Base-by-base conservation (phyloP, 64 coral and sea anemone species). In the Anthopleura sola region DNA sequence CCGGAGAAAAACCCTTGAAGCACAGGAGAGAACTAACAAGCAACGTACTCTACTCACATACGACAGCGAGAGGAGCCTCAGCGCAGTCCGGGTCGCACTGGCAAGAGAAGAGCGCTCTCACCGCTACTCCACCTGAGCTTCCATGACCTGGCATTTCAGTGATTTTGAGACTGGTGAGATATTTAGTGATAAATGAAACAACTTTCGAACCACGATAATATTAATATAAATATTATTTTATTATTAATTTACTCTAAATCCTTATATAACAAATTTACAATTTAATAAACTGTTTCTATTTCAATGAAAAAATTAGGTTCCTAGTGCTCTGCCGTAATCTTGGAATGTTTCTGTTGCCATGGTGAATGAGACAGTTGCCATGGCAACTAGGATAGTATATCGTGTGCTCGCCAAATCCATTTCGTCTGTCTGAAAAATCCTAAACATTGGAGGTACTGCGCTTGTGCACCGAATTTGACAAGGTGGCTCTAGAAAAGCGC, bases 161-260 rank as follows among this genome's bases (percentile, higher is more conserved):
- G 16, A 15, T 53, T 53, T 13, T 53, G 16, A 53, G 14, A 13
- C 11, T 53, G 50, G 7, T 53, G 50, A 13, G 1, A 53, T 1
- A 12, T 1, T 15, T 17, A 53, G 16, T 12, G 14, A 13, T 53
- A 2, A 17, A 53, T 15, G 13, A 12, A 53, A 53, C 50, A 17
- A 53, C 6, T 53, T 53, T 53, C 50, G 12, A 53, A 53, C 29
- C n/a, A 71, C 28, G 6, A 36, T 28, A 12, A 71, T 34, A 34
- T 34, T 71, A 71, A 71, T 71, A 71, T 71, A 71, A 71, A 71
- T 79, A 79, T 47, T 79, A 28, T 24, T 38, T 47, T 79, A 79
- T 79, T 79, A 79, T 79, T 79, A 79, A 79, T 79, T 79, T 79
- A 79, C 36, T 79, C 76, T 79, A 79, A 79, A 79, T 79, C 19